Conservation (phyloP, 2,797 vertebrate species). For the Paratrypauchen microcephalus region DNA sequence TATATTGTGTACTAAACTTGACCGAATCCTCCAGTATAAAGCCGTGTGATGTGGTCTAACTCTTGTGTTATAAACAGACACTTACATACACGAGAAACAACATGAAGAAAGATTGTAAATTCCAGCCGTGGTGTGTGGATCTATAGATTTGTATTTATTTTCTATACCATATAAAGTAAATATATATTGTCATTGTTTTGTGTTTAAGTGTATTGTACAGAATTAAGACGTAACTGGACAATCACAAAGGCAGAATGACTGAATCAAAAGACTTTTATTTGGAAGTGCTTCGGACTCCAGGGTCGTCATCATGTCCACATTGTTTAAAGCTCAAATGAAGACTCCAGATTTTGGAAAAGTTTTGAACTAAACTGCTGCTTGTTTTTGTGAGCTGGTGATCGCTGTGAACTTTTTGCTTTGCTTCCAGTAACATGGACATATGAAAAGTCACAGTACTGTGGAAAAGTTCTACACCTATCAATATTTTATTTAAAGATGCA, state of each 20-base stretch:
- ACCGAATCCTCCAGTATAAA: not conserved
- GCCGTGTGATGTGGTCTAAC: not conserved
- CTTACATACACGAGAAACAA: slow-evolving; percentile 23
- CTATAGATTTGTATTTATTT: slow-evolving; percentile 85
- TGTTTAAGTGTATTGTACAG: slow-evolving; percentile 68
- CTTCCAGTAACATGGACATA: slow-evolving; percentile 45
- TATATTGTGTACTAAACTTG: too few relatives aligned
- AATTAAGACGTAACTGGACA: slow-evolving; percentile 61
- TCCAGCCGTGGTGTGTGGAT: slow-evolving; percentile 47
- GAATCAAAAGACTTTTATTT: slow-evolving; percentile 36
- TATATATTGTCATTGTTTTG: slow-evolving; percentile 75
- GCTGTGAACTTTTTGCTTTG: slow-evolving; percentile 69
- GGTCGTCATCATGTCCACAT: slow-evolving; percentile 35
- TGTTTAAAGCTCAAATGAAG: slow-evolving; percentile 40
- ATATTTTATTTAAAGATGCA: not conserved
- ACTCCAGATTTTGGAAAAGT: slow-evolving; percentile 43
- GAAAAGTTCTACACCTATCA: not conserved
- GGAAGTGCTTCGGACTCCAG: slow-evolving; percentile 38
- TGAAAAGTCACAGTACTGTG: not conserved
- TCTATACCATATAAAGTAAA: slow-evolving; percentile 71
- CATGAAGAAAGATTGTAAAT: slow-evolving; percentile 35
- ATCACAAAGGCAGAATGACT: slow-evolving; percentile 55
- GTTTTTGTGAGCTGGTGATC: slow-evolving; percentile 68
- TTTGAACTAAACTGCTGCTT: slow-evolving; percentile 54
- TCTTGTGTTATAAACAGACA: slow-evolving; percentile 1